Percentiles rank a stretch among this genome's conserved stretches.
Evolutionary conservation across 2,888 invertebrate genomes (phyloP).

Genomic region (Brachylomia viminalis): DNA sequence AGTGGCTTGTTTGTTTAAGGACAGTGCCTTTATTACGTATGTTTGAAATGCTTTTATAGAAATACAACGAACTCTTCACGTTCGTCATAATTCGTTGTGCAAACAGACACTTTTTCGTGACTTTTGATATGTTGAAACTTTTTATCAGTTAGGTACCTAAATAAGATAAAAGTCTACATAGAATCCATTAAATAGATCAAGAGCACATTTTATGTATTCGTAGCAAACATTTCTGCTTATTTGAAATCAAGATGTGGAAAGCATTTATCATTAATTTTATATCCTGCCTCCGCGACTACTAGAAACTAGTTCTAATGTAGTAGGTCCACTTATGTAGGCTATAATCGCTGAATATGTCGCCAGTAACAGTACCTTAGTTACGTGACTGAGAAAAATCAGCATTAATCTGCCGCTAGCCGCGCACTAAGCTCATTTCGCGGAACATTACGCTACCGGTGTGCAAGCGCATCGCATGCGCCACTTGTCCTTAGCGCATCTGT

Average conservation of each 20-base stretch:
- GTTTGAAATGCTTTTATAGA: constrained; percentile 72
- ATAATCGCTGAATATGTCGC: constrained; percentile 61
- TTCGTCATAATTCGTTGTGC: constrained; percentile 61
- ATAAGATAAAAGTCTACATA: constrained; percentile 25
- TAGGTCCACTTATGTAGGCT: constrained; percentile 62
- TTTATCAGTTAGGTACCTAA: constrained; percentile 30
- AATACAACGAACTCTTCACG: constrained; percentile 70
- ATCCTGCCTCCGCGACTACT: constrained; percentile 34
- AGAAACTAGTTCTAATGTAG: constrained; percentile 60
- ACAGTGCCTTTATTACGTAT: constrained; percentile 68
- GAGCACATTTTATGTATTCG: constrained; percentile 34
- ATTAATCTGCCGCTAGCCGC: constrained; percentile 72
- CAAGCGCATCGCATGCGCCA: constrained; percentile 60
- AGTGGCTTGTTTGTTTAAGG: constrained; percentile 68
- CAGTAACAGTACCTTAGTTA: constrained; percentile 79
- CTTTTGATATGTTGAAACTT: constrained; percentile 14
- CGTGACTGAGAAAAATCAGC: constrained; percentile 82
- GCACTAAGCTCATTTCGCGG: constrained; percentile 60
- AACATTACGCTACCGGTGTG: constrained; percentile 66
- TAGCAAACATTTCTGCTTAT: constrained; percentile 32
- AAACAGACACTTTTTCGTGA: constrained; percentile 63
- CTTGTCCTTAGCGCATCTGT: constrained; percentile 73
- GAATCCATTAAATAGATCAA: constrained; percentile 4
- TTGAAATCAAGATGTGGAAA: constrained; percentile 27
- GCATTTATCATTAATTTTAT: constrained; percentile 35